Evolutionary conservation across 1,140 invertebrate species (phyloP).

Genomic region (Planococcus citri): DNA sequence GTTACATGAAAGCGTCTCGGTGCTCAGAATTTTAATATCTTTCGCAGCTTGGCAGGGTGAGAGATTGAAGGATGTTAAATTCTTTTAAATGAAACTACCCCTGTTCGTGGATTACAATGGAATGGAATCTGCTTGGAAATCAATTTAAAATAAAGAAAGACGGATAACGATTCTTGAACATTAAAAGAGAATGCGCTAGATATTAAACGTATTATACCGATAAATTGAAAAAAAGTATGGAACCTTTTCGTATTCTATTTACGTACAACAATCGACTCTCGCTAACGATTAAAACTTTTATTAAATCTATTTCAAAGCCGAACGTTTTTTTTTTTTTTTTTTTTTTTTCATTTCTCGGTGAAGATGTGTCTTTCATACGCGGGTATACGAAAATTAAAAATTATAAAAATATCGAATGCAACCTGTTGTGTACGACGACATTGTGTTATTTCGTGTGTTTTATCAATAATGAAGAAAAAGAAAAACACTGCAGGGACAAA

Average conservation of each 20-base stretch:
- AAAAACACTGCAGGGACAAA: not conserved
- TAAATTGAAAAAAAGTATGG: slow-evolving; percentile 14
- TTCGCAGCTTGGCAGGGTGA: not conserved
- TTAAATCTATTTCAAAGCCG: not conserved
- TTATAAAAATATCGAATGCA: not conserved
- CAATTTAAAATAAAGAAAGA: slow-evolving; percentile 19
- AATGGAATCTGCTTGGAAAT: slow-evolving; percentile 16
- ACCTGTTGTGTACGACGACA: slow-evolving; percentile 14
- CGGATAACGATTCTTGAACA: slow-evolving; percentile 13
- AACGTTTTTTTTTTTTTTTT: not conserved
- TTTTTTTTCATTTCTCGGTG: no score
- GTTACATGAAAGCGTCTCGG: slow-evolving; percentile 4
- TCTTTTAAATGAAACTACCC: slow-evolving; percentile 14
- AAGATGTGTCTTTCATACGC: not conserved
- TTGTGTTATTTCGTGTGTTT: not conserved
- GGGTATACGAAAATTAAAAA: not conserved
- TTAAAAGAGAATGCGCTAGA: slow-evolving; percentile 9
- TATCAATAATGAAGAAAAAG: no score
- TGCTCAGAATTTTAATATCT: slow-evolving; percentile 14
- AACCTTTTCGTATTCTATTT: not conserved
- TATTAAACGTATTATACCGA: slow-evolving; percentile 20
- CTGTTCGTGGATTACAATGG: slow-evolving; percentile 2
- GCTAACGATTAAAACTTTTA: slow-evolving; percentile 17
- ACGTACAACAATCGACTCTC: not conserved
- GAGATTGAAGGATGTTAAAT: not conserved